Percentiles rank a stretch among this genome's conserved stretches.
Evolutionary conservation across 1,140 invertebrate species (phyloP).

Genomic region (Tetraneura akinire): DNA sequence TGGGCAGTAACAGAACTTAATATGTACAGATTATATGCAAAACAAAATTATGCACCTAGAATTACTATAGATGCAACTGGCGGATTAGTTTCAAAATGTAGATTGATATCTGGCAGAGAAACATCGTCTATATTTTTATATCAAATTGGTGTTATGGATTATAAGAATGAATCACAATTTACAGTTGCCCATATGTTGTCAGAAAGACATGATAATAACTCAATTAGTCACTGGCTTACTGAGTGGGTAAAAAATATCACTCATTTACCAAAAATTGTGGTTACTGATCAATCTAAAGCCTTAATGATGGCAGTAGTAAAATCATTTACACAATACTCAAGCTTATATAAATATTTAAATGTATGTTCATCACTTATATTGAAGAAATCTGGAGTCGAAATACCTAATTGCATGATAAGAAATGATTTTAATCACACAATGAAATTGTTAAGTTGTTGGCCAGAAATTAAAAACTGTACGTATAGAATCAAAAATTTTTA

Average conservation of each 20-base stretch:
- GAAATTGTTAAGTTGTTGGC: slow-evolving; percentile 12
- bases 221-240: background rate
- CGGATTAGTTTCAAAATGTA: background rate
- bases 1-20: background rate
- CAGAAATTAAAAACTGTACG: background rate
- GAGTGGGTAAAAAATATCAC: background rate
- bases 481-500: slow-evolving; percentile 12
- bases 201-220: slow-evolving; percentile 1
- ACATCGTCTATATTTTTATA: background rate
- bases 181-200: background rate
- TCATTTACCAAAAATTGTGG: background rate
- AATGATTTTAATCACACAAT: slow-evolving; percentile 16
- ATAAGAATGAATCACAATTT: background rate
- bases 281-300: background rate
- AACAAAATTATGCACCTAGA: background rate
- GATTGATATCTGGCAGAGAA: background rate
- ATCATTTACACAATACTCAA: slow-evolving; percentile 5
- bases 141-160: background rate
- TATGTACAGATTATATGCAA: background rate
- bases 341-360: background rate
- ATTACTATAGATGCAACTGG: background rate
- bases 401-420: background rate
- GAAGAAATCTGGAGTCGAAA: background rate
- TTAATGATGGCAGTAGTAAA: background rate
- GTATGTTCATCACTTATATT: slow-evolving; percentile 4